Conservation (phyloP, 92 coral and sea anemone species). For the Palythoa grandiflora region DNA sequence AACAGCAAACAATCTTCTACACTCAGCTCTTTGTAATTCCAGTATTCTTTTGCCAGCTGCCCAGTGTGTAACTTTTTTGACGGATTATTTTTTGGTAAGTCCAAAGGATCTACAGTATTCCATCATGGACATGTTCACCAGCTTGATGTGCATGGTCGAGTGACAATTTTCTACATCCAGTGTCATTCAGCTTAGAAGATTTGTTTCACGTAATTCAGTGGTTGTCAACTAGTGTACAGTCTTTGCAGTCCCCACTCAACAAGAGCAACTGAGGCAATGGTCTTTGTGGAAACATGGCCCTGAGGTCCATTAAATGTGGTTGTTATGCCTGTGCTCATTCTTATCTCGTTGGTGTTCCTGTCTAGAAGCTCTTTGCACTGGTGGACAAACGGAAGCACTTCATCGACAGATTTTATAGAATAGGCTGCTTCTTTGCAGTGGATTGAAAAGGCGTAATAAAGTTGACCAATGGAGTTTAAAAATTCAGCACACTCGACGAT, state of each 20-base stretch:
- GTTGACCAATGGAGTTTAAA: constrained; percentile 9
- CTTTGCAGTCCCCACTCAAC: constrained; percentile 54
- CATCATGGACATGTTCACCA: constrained; percentile 40
- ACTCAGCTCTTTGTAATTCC: constrained; percentile 63
- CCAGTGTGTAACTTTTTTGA: no score
- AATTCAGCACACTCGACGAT: constrained; percentile 45
- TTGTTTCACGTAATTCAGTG: no score
- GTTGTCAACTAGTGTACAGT: neutral
- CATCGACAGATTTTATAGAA: neutral
- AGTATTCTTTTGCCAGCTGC: constrained; percentile 67
- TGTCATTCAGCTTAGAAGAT: no score
- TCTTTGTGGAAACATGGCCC: constrained; percentile 66
- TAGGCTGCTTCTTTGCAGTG: constrained; percentile 42
- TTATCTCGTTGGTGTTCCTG: neutral
- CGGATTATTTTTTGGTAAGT: no score
- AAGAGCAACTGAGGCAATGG: constrained; percentile 54
- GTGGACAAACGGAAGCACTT: constrained; percentile 31
- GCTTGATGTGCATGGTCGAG: neutral
- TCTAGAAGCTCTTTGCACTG: constrained; percentile 40
- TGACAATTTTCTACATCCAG: neutral
- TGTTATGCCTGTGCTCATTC: constrained; percentile 23
- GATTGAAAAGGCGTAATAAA: constrained; percentile 43
- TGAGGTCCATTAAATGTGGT: constrained; percentile 58
- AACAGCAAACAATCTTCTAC: no score
- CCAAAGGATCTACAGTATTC: constrained; percentile 49